A percentile compares a stretch with the other conserved stretches of the same genome.
phyloP scores from a whole-genome alignment of 2,797 vertebrate genomes.

The Arctocebus calabarensis region DNA sequence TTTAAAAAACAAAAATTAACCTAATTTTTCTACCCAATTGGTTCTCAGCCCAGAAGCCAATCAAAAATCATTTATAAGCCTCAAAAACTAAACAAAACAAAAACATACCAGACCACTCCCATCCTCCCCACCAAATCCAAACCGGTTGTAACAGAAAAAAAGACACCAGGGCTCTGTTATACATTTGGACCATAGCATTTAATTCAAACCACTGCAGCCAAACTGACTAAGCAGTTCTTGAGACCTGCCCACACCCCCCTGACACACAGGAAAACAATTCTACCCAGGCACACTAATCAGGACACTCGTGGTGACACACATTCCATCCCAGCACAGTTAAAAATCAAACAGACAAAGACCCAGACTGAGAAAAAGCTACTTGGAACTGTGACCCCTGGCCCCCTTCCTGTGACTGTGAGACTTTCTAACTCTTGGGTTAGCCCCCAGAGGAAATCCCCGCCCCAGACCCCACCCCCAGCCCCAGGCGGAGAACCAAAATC shows the following conservation, averaged over 20 bases:
- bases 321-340: background rate
- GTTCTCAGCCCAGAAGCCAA: background rate
- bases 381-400: constrained; percentile 84
- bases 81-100: background rate
- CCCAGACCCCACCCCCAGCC: background rate
- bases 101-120: background rate
- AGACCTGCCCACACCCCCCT: background rate
- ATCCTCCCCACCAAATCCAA: background rate
- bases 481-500: constrained; percentile 82
- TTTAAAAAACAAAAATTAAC: background rate
- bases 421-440: constrained; percentile 90
- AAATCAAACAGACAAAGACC: constrained; percentile 64
- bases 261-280: constrained; percentile 18
- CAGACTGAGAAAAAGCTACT: constrained; percentile 81
- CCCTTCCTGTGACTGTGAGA: constrained; percentile 87
- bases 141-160: background rate
- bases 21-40: background rate
- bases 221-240: background rate
- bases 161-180: background rate
- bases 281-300: background rate
- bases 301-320: background rate
- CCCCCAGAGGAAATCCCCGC: constrained; percentile 73
- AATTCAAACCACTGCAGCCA: background rate
- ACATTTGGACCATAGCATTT: background rate
- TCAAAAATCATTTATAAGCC: constrained; percentile 8